Base-by-base conservation (phyloP, 2,797 vertebrate genomes). In the Limosa lapponica region DNA sequence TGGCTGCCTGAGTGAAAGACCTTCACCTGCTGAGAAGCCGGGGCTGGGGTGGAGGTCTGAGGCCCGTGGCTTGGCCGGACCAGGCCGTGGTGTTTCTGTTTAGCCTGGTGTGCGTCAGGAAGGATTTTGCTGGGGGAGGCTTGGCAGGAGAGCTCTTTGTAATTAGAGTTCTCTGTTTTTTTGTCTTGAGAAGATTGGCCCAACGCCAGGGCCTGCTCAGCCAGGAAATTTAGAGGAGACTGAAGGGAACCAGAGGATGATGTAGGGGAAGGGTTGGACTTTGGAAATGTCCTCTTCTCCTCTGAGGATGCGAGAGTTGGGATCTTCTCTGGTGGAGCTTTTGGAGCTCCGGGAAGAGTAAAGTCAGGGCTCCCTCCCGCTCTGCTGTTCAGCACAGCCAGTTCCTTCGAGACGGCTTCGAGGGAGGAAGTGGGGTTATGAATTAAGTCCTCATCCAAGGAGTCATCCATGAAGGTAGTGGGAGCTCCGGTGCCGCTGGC, bases 51-150 rank as follows among this genome's bases (percentile, higher is more conserved):
- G 2, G 96, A 71, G 4, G 78, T 82, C 15, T 85, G 96, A 32
- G 97, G 49, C 8, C 95, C 95, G 0, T 98, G 98, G 95, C 97
- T 84, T 4, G 96, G 95, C 89, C 98, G 97, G 65, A 98, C 96
- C 93, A 97, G 91, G 95, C 97, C 74, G 74, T 98, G 98, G 80
- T 98, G 98, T 96, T 99, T 99, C 93, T 98, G 98, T 96, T 99
- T 99, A 93, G 98, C 96, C 97, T 98, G 98, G 89, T 98, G 98
- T 54, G 95, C 96, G 90, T 99, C 99, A 52, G 98, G 97, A 86
- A 98, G 97, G 97, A 98, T 66, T 94, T 98, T 98, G 89, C 87
- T 96, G 46, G 97, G 95, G 43, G 97, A 64, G 28, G 78, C 90
- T 89, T 97, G 98, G 89, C 97, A 97, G 49, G 98, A 95, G 82